A percentile compares a stretch with the other conserved stretches of the same genome.
These are phyloP conservation scores for Noctua fimbriata DNA, from an alignment of 2,888 invertebrate species.

Conservation along the genomic window DNA sequence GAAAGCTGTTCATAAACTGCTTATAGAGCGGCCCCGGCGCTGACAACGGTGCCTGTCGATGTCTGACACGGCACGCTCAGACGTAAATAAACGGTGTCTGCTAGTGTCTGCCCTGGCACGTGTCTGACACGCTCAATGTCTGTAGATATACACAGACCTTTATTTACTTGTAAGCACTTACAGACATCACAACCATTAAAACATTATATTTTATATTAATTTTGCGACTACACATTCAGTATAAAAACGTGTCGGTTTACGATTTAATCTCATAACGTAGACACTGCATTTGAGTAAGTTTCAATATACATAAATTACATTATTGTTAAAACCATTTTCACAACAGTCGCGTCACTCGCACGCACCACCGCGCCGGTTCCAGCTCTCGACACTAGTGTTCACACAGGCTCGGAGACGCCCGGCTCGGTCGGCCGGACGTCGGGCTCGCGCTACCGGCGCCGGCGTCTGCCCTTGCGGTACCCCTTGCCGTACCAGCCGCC, in stretches of 20 bases:
- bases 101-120: slow-evolving; percentile 18
- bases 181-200: slow-evolving; percentile 60
- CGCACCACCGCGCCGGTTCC: neutral
- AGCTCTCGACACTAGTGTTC: neutral
- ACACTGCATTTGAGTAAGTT: neutral
- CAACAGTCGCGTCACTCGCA: neutral
- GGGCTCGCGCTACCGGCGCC: slow-evolving; percentile 83
- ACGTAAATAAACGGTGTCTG: slow-evolving; percentile 29
- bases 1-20: slow-evolving; percentile 50
- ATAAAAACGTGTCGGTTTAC: slow-evolving; percentile 4
- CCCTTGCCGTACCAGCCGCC: slow-evolving; percentile 97
- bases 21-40: slow-evolving; percentile 49
- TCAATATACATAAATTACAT: slow-evolving; percentile 27
- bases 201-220: slow-evolving; percentile 7
- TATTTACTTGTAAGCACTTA: slow-evolving; percentile 47
- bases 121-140: slow-evolving; percentile 34
- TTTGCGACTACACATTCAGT: slow-evolving; percentile 7
- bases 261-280: slow-evolving; percentile 37
- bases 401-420: slow-evolving; percentile 42
- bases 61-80: slow-evolving; percentile 22
- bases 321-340: slow-evolving; percentile 2
- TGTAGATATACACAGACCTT: slow-evolving; percentile 24
- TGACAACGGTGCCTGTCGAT: slow-evolving; percentile 52
- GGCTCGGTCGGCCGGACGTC: slow-evolving; percentile 66
- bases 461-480: slow-evolving; percentile 93